Conservation (phyloP, 2,888 invertebrate genomes). For the Eristalis intricaria region DNA sequence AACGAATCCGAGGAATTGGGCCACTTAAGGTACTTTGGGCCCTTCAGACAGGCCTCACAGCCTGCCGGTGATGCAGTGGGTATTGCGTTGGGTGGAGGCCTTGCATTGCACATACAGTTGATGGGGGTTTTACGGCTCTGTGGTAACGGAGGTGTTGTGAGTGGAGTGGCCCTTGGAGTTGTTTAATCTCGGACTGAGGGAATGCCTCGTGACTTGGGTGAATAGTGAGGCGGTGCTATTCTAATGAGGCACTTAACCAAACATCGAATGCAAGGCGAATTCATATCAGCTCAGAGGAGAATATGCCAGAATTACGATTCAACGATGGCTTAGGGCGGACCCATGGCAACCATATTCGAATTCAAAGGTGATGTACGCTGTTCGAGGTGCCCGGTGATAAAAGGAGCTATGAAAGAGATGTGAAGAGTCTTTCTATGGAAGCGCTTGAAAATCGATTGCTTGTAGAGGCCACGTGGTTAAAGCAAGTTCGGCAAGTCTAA, state of each 20-base stretch:
- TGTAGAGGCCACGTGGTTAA: no score
- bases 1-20: slow-evolving; percentile 12
- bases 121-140: not conserved
- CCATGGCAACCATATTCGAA: no score
- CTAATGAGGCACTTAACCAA: not conserved
- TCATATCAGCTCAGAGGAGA: not conserved
- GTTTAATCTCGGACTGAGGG: not conserved
- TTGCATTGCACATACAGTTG: not conserved
- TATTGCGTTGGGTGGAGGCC: not conserved
- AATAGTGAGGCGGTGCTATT: not conserved
- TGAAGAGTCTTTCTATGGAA: no score
- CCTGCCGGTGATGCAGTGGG: not conserved
- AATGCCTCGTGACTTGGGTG: not conserved
- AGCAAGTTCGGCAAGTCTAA: no score
- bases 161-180: not conserved
- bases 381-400: no score
- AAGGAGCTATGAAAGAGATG: no score
- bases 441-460: no score
- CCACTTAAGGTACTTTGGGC: not conserved
- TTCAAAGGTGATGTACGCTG: no score
- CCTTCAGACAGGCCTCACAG: not conserved
- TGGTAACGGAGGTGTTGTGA: not conserved
- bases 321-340: no score
- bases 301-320: not conserved
- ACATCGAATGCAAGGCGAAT: not conserved